phyloP scores from a whole-genome alignment of 2,113 vertebrate species.

The Pluvialis apricaria region DNA sequence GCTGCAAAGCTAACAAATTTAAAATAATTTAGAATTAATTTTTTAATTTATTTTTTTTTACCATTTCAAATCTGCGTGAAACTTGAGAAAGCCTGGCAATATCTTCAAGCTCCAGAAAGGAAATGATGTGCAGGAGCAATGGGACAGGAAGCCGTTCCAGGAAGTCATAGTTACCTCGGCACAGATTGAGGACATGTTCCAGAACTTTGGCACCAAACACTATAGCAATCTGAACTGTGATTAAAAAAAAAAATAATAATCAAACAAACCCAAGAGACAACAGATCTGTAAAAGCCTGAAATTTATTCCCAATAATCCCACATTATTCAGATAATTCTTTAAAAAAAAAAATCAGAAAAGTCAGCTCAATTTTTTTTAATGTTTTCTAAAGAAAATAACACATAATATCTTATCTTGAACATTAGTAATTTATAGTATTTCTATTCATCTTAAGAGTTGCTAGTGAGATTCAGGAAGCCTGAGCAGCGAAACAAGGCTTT shows the following conservation, averaged over 20 bases:
- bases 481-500: not conserved
- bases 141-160: conserved; percentile 76
- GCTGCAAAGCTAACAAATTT: not conserved
- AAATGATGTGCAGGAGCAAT: conserved; percentile 74
- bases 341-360: not conserved
- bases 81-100: conserved; percentile 71
- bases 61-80: conserved; percentile 70
- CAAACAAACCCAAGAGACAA: not conserved
- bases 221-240: conserved; percentile 66
- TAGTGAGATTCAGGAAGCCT: not conserved
- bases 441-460: not conserved
- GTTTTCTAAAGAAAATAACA: not conserved
- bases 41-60: conserved; percentile 39
- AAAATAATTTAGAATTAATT: not conserved
- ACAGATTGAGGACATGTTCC: conserved; percentile 73
- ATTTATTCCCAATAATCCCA: not conserved
- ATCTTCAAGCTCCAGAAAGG: conserved; percentile 76
- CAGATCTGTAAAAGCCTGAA: not conserved
- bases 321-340: not conserved
- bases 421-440: not conserved
- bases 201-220: conserved; percentile 74
- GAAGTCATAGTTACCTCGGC: conserved; percentile 75
- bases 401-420: not conserved
- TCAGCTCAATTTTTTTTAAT: not conserved
- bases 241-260: not conserved